Conservation (phyloP, 1,140 invertebrate genomes). For the Cheumatopsyche charites region DNA sequence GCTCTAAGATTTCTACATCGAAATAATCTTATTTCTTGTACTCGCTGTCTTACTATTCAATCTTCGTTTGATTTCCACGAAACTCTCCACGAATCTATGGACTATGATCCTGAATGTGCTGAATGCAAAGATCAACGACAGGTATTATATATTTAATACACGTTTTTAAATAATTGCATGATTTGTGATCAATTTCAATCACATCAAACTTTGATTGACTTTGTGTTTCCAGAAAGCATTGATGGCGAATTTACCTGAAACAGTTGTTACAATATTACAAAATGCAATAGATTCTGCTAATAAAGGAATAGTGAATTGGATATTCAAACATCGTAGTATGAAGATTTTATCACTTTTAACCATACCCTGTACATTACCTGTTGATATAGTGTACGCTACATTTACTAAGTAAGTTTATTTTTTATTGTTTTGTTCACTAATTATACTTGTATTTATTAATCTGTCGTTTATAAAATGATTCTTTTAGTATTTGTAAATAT, state of each 20-base stretch:
- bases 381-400: slow-evolving; percentile 83
- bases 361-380: slow-evolving; percentile 83
- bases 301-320: slow-evolving; percentile 87
- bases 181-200: not conserved
- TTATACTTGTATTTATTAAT: too few species aligned
- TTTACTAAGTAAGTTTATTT: slow-evolving; percentile 75
- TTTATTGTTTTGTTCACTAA: not conserved
- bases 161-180: not conserved
- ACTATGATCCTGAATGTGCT: slow-evolving; percentile 81
- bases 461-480: too few species aligned
- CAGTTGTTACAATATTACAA: slow-evolving; percentile 85
- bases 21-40: slow-evolving; percentile 89
- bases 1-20: slow-evolving; percentile 89
- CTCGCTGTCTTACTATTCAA: slow-evolving; percentile 80
- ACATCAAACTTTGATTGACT: slow-evolving; percentile 20
- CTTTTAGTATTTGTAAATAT: too few species aligned
- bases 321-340: slow-evolving; percentile 82
- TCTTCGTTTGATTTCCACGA: slow-evolving; percentile 81
- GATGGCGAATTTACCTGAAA: slow-evolving; percentile 84
- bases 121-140: slow-evolving; percentile 85
- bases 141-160: slow-evolving; percentile 54
- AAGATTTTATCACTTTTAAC: slow-evolving; percentile 79
- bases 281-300: slow-evolving; percentile 91
- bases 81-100: slow-evolving; percentile 69
- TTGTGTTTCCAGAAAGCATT: slow-evolving; percentile 75